phyloP scores from a whole-genome alignment of 1,140 invertebrate species.

The Drosophila watanabei region DNA sequence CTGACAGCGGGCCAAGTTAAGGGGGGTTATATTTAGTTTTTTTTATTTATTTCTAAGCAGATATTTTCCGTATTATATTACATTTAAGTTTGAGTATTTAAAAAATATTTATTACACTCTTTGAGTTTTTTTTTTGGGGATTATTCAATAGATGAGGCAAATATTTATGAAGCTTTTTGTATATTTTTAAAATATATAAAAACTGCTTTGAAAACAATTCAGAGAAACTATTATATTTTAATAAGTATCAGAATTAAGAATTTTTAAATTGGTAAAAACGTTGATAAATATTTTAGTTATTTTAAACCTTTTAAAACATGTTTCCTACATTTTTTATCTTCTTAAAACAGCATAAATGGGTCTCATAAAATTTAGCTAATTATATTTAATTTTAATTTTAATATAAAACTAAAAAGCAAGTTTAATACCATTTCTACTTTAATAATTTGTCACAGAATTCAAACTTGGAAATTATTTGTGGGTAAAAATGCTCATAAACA shows the following conservation, averaged over 20 bases:
- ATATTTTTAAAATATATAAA: no score
- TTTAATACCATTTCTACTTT: background rate
- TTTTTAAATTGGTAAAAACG: no score
- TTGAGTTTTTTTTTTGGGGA: background rate
- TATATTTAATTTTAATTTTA: no score
- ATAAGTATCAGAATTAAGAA: no score
- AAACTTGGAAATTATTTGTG: background rate
- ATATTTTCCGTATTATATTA: constrained; percentile 58
- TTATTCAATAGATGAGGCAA: background rate
- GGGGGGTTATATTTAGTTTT: constrained; percentile 13
- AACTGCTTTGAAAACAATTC: no score
- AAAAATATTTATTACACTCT: background rate
- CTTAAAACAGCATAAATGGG: no score
- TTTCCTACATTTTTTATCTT: no score
- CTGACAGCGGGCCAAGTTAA: constrained; percentile 33
- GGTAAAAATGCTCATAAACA: background rate
- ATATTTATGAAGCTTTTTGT: background rate
- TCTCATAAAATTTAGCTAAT: no score
- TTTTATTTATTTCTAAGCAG: background rate
- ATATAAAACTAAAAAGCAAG: background rate
- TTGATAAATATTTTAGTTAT: no score
- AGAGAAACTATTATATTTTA: no score
- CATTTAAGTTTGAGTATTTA: background rate
- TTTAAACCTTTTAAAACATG: no score
- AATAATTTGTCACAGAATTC: background rate